phyloP scores from a whole-genome alignment of 2,888 invertebrate species.

The Clivina fossor region DNA sequence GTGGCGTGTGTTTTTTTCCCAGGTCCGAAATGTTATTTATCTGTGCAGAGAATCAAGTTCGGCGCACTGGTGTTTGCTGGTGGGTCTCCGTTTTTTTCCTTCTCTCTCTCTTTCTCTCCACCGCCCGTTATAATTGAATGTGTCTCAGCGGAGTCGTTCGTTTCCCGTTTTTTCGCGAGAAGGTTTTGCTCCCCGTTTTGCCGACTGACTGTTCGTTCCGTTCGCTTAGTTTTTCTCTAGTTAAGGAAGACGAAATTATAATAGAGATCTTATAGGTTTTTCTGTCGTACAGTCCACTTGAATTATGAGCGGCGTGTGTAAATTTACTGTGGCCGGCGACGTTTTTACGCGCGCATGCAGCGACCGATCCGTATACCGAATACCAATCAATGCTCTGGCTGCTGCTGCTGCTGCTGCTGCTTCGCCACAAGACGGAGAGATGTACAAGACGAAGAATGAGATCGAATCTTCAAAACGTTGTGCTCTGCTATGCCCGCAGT shows the following conservation, averaged over 20 bases:
- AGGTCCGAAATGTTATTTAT: conserved; percentile 29
- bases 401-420: background rate
- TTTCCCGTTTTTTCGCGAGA: conserved; percentile 17
- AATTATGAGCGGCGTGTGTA: conserved; percentile 47
- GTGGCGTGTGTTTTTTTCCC: too few relatives aligned
- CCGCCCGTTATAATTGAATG: conserved; percentile 31
- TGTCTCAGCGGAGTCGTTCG: conserved; percentile 23
- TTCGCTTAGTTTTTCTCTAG: conserved; percentile 30
- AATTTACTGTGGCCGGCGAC: conserved; percentile 45
- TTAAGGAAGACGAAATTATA: conserved; percentile 45
- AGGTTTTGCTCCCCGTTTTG: conserved; percentile 2
- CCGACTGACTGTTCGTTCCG: conserved; percentile 5
- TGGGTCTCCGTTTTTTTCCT: conserved; percentile 9
- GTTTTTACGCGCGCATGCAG: conserved; percentile 42
- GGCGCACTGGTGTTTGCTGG: background rate
- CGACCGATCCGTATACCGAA: conserved; percentile 43
- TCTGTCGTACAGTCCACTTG: conserved; percentile 39
- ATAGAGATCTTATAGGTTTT: conserved; percentile 50
- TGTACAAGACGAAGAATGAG: too few relatives aligned
- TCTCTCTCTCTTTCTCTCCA: background rate
- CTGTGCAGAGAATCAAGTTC: conserved; percentile 32
- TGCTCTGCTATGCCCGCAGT: too few relatives aligned
- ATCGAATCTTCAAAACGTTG: too few relatives aligned
- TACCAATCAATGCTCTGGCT: conserved; percentile 38
- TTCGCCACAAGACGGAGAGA: background rate